Conservation (phyloP, 2,113 vertebrate genomes). For the Megalops atlanticus region DNA sequence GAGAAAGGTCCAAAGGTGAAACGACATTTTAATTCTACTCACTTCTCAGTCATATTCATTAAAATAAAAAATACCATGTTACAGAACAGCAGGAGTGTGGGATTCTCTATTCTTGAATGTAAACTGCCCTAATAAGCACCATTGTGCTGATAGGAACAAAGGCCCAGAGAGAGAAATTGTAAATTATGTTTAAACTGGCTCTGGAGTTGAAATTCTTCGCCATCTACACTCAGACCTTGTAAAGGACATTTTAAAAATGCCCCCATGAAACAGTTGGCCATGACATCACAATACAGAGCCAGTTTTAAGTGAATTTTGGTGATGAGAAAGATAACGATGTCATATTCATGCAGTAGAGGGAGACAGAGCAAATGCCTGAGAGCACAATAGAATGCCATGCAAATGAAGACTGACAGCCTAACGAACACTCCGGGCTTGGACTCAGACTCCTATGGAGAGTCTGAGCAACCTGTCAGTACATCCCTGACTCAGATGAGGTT, state of each 20-base stretch:
- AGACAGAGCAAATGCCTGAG: neutral
- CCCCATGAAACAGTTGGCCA: neutral
- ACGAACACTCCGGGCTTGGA: neutral
- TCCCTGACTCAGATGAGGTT: neutral
- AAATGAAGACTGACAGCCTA: neutral
- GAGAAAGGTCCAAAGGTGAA: no score
- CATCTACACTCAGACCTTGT: no score
- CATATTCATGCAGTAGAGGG: neutral
- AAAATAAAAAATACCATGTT: no score
- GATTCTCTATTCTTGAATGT: neutral
- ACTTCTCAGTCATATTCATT: no score
- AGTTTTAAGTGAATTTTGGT: no score
- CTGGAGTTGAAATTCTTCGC: no score
- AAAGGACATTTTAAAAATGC: neutral
- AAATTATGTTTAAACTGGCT: no score
- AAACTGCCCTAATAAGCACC: neutral
- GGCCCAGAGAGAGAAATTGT: neutral
- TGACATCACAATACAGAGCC: no score
- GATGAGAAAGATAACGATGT: no score
- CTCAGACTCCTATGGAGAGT: neutral
- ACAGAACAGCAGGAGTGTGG: no score
- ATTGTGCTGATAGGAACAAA: neutral
- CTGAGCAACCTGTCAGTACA: neutral
- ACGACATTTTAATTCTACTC: no score
- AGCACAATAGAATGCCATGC: neutral